Conservation (phyloP, 2,113 vertebrate species). For the Capra hircus region DNA sequence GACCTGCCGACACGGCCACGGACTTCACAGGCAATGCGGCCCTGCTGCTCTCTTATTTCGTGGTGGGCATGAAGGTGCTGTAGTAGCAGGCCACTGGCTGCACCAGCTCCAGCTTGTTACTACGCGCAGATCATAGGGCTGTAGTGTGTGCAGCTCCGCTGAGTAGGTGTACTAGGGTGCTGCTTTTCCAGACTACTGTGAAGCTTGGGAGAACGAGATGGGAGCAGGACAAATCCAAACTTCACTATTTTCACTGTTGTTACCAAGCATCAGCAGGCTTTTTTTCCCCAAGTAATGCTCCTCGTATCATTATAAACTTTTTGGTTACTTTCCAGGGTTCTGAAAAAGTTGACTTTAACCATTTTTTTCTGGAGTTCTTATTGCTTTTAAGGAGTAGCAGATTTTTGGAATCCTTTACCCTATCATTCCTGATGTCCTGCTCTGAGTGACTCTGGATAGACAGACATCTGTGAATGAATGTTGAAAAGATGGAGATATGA, state of each 20-base stretch:
- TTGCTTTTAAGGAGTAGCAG: conserved; percentile 17
- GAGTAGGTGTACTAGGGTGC: neutral
- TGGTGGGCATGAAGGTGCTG: too few relatives aligned
- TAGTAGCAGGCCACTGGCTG: too few relatives aligned
- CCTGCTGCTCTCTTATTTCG: too few relatives aligned
- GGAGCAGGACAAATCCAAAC: neutral
- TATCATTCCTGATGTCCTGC: neutral
- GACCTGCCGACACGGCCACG: too few relatives aligned
- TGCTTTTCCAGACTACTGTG: neutral
- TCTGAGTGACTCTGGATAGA: neutral
- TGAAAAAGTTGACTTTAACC: conserved; percentile 36
- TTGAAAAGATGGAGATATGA: neutral
- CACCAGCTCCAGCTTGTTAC: too few relatives aligned
- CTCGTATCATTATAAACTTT: neutral
- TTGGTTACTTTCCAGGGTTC: conserved; percentile 16
- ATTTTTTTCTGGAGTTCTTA: neutral
- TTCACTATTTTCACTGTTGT: neutral
- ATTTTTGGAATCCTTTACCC: neutral
- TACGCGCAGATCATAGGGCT: too few relatives aligned
- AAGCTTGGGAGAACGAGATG: neutral
- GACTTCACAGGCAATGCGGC: too few relatives aligned
- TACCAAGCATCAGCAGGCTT: neutral
- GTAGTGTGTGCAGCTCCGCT: too few relatives aligned
- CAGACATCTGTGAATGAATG: neutral
- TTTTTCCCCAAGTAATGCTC: neutral